Percentiles rank a stretch among this genome's conserved stretches.
Conservation (phyloP, 2,113 vertebrate genomes). For the Hippocampus abdominalis region DNA sequence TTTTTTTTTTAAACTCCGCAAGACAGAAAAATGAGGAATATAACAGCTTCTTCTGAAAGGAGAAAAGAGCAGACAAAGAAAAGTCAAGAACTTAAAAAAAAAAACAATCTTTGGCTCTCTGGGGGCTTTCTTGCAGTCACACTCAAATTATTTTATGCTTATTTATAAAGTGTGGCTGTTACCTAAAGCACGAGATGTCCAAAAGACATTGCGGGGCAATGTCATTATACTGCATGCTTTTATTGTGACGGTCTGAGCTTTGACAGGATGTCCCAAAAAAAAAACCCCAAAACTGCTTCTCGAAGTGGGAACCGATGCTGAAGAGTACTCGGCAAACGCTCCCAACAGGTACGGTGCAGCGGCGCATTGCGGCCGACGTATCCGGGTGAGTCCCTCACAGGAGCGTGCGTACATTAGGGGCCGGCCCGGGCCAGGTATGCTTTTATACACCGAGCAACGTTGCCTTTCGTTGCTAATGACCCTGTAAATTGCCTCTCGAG, state of each 20-base stretch:
- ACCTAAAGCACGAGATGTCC: no score
- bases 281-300: constrained; percentile 18
- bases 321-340: constrained; percentile 37
- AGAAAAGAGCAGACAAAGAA: no score
- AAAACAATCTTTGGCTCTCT: no score
- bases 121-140: no score
- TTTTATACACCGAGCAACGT: constrained; percentile 36
- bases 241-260: no score
- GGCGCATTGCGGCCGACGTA: constrained; percentile 37
- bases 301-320: constrained; percentile 23
- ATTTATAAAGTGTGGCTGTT: no score
- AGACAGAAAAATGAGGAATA: neutral
- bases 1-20: no score
- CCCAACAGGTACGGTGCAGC: constrained; percentile 24
- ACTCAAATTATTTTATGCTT: no score
- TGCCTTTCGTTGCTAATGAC: constrained; percentile 50
- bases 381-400: constrained; percentile 39
- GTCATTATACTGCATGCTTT: no score
- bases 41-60: no score
- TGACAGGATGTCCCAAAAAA: neutral
- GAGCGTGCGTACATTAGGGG: constrained; percentile 34
- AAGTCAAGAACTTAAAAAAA: no score
- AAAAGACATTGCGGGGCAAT: no score
- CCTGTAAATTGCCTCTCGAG: constrained; percentile 39
- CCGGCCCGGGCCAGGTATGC: constrained; percentile 24